A percentile compares a stretch with the other conserved stretches of the same genome.
These are phyloP conservation scores for Cichladusa arquata DNA, from an alignment of 2,113 vertebrate species.

Conservation along the genomic window DNA sequence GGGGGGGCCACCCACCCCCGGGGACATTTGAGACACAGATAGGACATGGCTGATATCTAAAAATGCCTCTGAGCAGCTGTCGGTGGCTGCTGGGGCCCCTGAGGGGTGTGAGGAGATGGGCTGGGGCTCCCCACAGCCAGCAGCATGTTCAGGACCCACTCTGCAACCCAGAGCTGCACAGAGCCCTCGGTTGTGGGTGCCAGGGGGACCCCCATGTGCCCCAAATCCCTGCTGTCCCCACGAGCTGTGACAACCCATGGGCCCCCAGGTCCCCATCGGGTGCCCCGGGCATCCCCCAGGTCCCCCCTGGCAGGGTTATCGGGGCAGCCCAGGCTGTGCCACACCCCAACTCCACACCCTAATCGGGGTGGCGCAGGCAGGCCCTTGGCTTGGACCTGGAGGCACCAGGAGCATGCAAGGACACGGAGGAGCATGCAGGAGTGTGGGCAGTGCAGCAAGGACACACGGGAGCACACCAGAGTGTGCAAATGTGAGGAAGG, in stretches of 20 bases:
- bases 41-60: conserved; percentile 32
- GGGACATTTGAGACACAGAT: conserved; percentile 44
- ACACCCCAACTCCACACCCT: neutral
- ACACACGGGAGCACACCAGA: neutral
- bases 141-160: fast-evolving
- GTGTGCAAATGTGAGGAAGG: neutral
- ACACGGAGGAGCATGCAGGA: neutral
- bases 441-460: neutral
- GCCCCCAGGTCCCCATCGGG: neutral
- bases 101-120: neutral
- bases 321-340: neutral
- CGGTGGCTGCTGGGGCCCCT: neutral
- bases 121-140: neutral
- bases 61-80: conserved; percentile 45
- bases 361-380: neutral
- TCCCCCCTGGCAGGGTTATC: neutral
- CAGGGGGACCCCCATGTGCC: fast-evolving
- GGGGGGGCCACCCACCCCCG: neutral
- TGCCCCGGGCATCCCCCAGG: neutral
- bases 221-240: neutral
- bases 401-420: fast-evolving
- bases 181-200: neutral
- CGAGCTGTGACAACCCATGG: neutral
- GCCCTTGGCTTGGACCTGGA: neutral
- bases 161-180: fast-evolving